Percentiles rank a stretch among this genome's conserved stretches.
These are phyloP conservation scores for pig (Sus scrofa) DNA, from an alignment of 2,113 vertebrate species.

Conservation along the genomic window DNA sequence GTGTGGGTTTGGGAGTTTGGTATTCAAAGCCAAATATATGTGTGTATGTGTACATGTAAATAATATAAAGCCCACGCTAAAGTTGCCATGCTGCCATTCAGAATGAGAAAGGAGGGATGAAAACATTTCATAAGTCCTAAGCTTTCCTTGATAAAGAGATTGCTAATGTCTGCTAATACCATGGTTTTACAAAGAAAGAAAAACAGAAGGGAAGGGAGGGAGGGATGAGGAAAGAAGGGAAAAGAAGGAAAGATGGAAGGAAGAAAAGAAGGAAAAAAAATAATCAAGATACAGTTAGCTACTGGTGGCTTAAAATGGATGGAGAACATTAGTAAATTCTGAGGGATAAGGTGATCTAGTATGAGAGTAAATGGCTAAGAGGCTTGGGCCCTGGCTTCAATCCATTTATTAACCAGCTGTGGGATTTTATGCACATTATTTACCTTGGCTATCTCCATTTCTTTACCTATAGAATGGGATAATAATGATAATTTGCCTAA, in stretches of 20 bases:
- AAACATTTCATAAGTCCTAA: background rate
- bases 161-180: background rate
- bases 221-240: background rate
- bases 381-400: background rate
- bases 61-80: background rate
- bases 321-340: background rate
- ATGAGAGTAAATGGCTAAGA: background rate
- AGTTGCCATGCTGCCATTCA: background rate
- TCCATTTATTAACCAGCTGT: background rate
- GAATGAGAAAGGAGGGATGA: background rate
- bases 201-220: background rate
- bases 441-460: background rate
- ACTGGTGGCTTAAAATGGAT: background rate
- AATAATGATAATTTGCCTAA: conserved; percentile 16
- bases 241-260: accelerated
- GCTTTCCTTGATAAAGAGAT: background rate
- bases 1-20: background rate
- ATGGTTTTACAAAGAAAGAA: background rate
- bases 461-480: background rate
- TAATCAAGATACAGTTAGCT: background rate
- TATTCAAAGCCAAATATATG: background rate
- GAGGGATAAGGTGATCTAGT: background rate
- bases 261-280: background rate
- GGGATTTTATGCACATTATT: background rate
- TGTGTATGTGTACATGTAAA: background rate